Conservation (phyloP, 1,140 invertebrate genomes). For the Thalassaphorura encarpata region DNA sequence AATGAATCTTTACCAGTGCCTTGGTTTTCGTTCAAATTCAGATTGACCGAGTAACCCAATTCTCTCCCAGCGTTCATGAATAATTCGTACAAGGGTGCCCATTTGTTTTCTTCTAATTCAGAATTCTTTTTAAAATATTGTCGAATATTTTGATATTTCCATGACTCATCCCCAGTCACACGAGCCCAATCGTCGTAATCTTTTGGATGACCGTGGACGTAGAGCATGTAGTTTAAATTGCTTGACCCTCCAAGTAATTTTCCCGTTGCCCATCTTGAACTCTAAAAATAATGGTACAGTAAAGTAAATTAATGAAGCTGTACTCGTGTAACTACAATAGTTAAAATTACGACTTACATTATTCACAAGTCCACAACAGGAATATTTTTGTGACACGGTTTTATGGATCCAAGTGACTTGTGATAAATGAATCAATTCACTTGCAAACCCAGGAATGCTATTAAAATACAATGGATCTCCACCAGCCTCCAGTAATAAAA, state of each 20-base stretch:
- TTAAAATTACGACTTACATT: background rate
- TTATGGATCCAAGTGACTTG: conserved; percentile 37
- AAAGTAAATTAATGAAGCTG: background rate
- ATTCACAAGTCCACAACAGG: background rate
- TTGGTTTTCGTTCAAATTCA: conserved; percentile 20
- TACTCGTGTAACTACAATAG: background rate
- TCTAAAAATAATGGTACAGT: background rate
- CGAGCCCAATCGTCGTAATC: conserved; percentile 11
- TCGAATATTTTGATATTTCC: conserved; percentile 1
- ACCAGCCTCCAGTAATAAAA: conserved; percentile 42
- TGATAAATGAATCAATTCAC: conserved; percentile 31
- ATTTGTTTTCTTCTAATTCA: conserved; percentile 21
- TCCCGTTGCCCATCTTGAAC: conserved; percentile 12
- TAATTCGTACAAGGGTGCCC: background rate
- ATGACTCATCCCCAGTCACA: conserved; percentile 5
- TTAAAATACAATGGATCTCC: conserved; percentile 32
- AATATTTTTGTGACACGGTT: conserved; percentile 1
- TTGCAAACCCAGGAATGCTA: conserved; percentile 28
- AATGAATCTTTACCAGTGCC: background rate
- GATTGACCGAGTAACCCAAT: conserved; percentile 6
- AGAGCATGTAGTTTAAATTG: conserved; percentile 2
- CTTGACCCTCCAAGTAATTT: conserved; percentile 5
- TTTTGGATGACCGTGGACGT: conserved; percentile 9
- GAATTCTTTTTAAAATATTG: conserved; percentile 6
- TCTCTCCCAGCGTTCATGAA: conserved; percentile 21